Evolutionary conservation across 2,888 invertebrate genomes (phyloP).

Genomic region (Cryptocheilus praepositus): DNA sequence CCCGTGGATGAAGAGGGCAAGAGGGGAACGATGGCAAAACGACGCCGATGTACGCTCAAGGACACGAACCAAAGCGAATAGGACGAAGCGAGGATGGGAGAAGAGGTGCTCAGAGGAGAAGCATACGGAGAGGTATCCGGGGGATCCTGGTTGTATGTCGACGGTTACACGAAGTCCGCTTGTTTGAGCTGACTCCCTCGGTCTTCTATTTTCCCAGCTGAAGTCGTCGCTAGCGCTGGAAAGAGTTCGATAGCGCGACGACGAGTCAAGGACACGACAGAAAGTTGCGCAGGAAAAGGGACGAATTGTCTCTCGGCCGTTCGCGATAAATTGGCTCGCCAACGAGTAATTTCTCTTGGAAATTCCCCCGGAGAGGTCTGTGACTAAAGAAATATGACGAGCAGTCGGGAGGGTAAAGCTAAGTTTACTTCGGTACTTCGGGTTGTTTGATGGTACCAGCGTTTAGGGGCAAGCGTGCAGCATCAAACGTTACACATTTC

Average conservation of each 20-base stretch:
- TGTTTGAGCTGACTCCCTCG: constrained; percentile 24
- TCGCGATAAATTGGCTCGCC: no score
- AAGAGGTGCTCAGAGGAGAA: constrained; percentile 16
- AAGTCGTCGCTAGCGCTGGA: constrained; percentile 22
- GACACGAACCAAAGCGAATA: constrained; percentile 61
- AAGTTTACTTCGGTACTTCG: no score
- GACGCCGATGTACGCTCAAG: constrained; percentile 58
- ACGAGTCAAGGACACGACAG: neutral
- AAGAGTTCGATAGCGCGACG: neutral
- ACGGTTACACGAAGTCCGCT: constrained; percentile 48
- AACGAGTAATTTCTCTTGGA: no score
- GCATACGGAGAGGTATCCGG: constrained; percentile 5
- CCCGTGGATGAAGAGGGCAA: constrained; percentile 28
- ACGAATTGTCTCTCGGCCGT: no score
- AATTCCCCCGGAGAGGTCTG: no score
- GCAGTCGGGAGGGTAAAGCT: no score
- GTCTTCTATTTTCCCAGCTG: constrained; percentile 31
- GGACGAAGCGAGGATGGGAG: constrained; percentile 58
- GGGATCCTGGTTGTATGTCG: constrained; percentile 6
- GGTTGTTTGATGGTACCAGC: no score
- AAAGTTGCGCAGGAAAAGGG: neutral
- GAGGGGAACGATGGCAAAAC: constrained; percentile 22
- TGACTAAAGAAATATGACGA: no score
- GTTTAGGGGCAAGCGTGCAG: no score
- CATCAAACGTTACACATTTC: no score